Percentiles rank a stretch among this genome's conserved stretches.
These are phyloP conservation scores for Gobiocypris rarus DNA, from an alignment of 2,113 vertebrate species.

Conservation along the genomic window DNA sequence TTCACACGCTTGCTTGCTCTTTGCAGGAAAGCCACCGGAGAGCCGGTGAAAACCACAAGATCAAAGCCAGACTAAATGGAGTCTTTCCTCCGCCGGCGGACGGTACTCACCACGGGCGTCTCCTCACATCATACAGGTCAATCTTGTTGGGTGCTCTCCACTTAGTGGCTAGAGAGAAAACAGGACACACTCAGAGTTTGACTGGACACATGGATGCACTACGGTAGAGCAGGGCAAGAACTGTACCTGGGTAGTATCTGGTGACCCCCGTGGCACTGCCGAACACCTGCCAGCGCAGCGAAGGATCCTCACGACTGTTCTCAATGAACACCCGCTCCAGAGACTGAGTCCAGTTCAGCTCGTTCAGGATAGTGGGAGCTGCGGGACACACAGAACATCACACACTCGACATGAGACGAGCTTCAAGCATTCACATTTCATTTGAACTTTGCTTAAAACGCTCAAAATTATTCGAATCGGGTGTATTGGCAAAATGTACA, in stretches of 20 bases:
- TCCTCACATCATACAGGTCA: constrained; percentile 95
- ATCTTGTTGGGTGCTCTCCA: constrained; percentile 98
- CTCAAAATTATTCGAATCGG: too few relatives aligned
- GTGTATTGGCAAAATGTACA: too few relatives aligned
- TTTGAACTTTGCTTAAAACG: too few relatives aligned
- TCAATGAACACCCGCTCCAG: constrained; percentile 93
- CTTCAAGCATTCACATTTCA: background rate
- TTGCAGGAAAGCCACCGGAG: background rate
- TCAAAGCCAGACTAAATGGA: constrained; percentile 36
- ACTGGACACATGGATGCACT: background rate
- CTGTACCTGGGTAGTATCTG: constrained; percentile 91
- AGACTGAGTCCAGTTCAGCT: constrained; percentile 95
- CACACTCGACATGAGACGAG: background rate
- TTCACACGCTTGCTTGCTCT: constrained; percentile 39
- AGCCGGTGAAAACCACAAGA: constrained; percentile 22
- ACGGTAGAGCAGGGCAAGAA: background rate
- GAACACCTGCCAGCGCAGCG: constrained; percentile 96
- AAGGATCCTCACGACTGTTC: constrained; percentile 90
- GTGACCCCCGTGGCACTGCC: constrained; percentile 97
- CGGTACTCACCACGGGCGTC: constrained; percentile 92
- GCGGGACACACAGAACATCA: constrained; percentile 41
- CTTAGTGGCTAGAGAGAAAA: constrained; percentile 81
- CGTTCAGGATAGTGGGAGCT: constrained; percentile 95
- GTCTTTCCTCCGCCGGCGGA: background rate
- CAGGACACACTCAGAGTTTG: background rate